These are phyloP conservation scores for Stenichneumon culpator DNA, from an alignment of 2,888 invertebrate genomes.

Conservation along the genomic window DNA sequence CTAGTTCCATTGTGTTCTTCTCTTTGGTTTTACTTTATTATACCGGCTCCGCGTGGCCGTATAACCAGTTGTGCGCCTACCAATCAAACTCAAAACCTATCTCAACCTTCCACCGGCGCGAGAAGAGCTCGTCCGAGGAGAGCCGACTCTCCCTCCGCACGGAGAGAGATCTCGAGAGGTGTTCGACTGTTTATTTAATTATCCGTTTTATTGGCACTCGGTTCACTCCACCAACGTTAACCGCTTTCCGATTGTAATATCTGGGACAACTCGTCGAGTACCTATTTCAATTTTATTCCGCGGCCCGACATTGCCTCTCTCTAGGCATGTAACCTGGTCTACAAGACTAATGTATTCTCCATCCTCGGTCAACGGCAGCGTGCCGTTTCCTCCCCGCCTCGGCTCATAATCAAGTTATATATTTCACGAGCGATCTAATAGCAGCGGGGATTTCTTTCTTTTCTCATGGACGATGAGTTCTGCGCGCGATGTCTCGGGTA, in stretches of 20 bases:
- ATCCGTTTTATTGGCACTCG: conserved; percentile 70
- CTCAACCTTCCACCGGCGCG: conserved; percentile 54
- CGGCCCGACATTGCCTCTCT: conserved; percentile 26
- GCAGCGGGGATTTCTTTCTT: not conserved
- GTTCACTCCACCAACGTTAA: conserved; percentile 56
- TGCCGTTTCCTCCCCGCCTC: no score
- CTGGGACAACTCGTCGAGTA: conserved; percentile 51
- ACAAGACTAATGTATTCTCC: not conserved
- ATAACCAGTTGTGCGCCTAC: conserved; percentile 74
- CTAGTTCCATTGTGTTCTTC: conserved; percentile 75
- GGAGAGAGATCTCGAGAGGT: conserved; percentile 55
- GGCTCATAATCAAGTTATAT: conserved; percentile 6
- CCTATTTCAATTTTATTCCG: conserved; percentile 48
- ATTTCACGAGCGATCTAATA: conserved; percentile 1
- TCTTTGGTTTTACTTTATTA: conserved; percentile 74
- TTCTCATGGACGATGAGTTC: not conserved
- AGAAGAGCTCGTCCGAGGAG: conserved; percentile 10
- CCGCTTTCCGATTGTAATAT: conserved; percentile 59
- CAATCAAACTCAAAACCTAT: conserved; percentile 74
- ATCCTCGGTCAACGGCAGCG: not conserved
- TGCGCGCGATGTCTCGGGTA: not conserved
- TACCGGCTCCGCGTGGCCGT: conserved; percentile 66
- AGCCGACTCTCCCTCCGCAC: conserved; percentile 42
- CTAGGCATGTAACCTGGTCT: not conserved
- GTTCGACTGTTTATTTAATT: conserved; percentile 74